phyloP scores from a whole-genome alignment of 2,888 invertebrate genomes.

The Acanthosepion pharaonis region DNA sequence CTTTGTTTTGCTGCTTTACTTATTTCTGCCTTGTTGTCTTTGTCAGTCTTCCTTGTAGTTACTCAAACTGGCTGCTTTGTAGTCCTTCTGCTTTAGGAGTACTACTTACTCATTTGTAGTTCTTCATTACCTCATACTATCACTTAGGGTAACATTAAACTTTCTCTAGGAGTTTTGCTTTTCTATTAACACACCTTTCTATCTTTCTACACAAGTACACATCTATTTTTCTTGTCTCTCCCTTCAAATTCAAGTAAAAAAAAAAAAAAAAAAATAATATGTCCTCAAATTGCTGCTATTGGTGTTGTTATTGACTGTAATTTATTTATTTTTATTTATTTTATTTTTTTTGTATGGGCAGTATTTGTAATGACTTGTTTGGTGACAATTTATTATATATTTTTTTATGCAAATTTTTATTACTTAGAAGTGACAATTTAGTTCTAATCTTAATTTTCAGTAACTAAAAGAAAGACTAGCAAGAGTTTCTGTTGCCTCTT shows the following conservation, averaged over 20 bases:
- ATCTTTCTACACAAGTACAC: not conserved
- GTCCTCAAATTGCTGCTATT: not conserved
- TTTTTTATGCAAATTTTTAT: too few relatives aligned
- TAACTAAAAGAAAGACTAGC: too few relatives aligned
- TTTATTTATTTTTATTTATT: not conserved
- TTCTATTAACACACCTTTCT: not conserved
- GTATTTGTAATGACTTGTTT: not conserved
- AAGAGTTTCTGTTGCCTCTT: too few relatives aligned
- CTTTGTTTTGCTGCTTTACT: conserved; percentile 18
- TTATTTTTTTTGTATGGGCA: not conserved
- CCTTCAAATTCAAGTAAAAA: not conserved
- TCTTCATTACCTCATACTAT: not conserved
- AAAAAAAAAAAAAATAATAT: not conserved
- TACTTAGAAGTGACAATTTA: too few relatives aligned
- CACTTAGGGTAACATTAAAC: conserved; percentile 40
- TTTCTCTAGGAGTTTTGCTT: not conserved
- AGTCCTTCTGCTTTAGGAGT: conserved; percentile 38
- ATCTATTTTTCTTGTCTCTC: not conserved
- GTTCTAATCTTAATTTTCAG: too few relatives aligned
- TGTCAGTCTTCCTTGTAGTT: conserved; percentile 16
- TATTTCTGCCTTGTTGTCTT: not conserved
- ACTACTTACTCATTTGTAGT: not conserved
- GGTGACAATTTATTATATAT: not conserved
- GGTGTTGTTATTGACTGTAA: not conserved
- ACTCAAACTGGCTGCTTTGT: conserved; percentile 45